Conservation (phyloP, 2,113 vertebrate species). For the Amazona guildingii region DNA sequence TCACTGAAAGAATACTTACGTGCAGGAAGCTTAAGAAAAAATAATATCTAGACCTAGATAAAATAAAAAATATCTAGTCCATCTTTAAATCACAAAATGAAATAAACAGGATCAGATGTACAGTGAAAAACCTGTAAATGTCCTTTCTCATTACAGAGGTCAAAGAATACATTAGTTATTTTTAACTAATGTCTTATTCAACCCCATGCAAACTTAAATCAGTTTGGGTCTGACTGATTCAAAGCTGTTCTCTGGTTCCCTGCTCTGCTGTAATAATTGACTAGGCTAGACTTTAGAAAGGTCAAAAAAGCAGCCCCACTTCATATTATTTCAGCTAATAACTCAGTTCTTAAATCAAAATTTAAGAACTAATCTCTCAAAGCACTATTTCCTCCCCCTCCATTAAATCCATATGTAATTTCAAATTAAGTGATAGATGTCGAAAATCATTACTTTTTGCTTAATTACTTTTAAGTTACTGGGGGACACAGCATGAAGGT, state of each 20-base stretch:
- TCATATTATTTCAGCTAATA: conserved; percentile 78
- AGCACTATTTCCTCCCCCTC: conserved; percentile 68
- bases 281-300: conserved; percentile 74
- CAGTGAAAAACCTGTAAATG: conserved; percentile 51
- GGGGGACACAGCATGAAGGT: conserved; percentile 70
- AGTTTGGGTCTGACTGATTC: conserved; percentile 76
- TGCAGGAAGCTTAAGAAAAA: not conserved
- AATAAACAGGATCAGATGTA: conserved; percentile 61
- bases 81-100: conserved; percentile 27
- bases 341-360: conserved; percentile 77
- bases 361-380: conserved; percentile 78
- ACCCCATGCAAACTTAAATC: conserved; percentile 80
- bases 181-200: conserved; percentile 76
- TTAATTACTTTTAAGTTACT: conserved; percentile 75
- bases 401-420: conserved; percentile 73
- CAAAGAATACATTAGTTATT: conserved; percentile 76
- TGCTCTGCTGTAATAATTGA: conserved; percentile 78
- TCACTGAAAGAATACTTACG: not conserved
- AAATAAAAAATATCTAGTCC: not conserved
- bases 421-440: conserved; percentile 78
- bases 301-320: conserved; percentile 70
- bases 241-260: conserved; percentile 77
- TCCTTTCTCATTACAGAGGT: conserved; percentile 74
- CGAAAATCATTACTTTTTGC: conserved; percentile 70
- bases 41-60: not conserved